Percentiles rank a stretch among this genome's conserved stretches.
Conservation (phyloP, 2,797 vertebrate genomes). For the Amphiprion clarkii region DNA sequence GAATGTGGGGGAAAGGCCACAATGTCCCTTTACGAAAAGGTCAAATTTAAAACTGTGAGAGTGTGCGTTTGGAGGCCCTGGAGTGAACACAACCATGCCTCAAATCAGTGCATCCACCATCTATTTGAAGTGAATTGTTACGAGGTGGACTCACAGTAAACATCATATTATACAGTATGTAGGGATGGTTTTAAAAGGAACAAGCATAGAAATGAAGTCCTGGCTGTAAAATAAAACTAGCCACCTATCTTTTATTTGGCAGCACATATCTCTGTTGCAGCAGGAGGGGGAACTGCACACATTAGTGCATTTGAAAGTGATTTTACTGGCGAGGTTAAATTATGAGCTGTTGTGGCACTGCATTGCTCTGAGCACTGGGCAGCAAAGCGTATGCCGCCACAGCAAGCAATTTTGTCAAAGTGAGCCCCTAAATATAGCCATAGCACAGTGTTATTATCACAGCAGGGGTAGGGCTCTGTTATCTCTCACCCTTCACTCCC, state of each 20-base stretch:
- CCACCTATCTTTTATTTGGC: conserved; percentile 34
- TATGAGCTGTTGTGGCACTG: conserved; percentile 41
- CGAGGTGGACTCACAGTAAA: not conserved
- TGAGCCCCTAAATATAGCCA: conserved; percentile 76
- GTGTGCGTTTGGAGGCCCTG: conserved; percentile 10
- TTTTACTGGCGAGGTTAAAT: conserved; percentile 51
- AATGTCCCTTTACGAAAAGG: conserved; percentile 63
- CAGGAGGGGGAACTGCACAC: not conserved
- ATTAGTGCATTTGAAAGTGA: conserved; percentile 35
- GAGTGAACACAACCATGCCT: conserved; percentile 9
- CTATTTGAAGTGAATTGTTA: conserved; percentile 10
- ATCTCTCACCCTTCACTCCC: conserved; percentile 79
- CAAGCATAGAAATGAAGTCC: not conserved
- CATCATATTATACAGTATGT: not conserved
- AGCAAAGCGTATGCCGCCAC: conserved; percentile 15
- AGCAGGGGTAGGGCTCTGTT: conserved; percentile 75
- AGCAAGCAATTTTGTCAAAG: conserved; percentile 62
- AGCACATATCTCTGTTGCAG: conserved; percentile 3
- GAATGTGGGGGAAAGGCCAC: conserved; percentile 67
- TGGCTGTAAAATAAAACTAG: conserved; percentile 27
- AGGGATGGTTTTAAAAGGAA: conserved; percentile 20
- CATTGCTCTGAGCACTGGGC: conserved; percentile 32
- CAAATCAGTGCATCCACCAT: not conserved
- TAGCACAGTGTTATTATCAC: conserved; percentile 75
- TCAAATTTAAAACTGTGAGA: conserved; percentile 55